Base-by-base conservation (phyloP, 92 coral and sea anemone genomes). In the Parazoanthus darwini region DNA sequence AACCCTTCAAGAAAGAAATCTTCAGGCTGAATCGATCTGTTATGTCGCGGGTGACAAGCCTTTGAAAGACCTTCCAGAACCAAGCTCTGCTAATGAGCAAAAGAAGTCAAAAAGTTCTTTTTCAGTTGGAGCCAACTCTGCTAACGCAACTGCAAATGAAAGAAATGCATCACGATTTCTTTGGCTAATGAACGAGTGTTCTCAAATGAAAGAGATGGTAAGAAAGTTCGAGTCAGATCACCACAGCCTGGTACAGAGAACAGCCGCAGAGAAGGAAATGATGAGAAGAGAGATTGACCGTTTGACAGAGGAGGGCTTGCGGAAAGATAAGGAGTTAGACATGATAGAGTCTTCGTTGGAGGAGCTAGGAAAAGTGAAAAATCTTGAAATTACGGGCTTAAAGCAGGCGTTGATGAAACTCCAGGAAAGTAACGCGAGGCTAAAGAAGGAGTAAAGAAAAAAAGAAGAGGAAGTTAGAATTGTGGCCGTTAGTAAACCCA, bases 311-410 rank as follows among this genome's bases (percentile, higher is more conserved):
- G 83, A 80, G 9, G 33, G 25, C 16, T 80, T 80, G 35, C 70
- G 83, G 25, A 80, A 80, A 5, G 83, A 80, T 71, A 80, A 54
- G 51, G 86, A 82, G 3, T 67, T 67, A 15, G 58, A 82, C 77
- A 82, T 82, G 86, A 67, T 82, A 75, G 86, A 82, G 77, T 82
- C 77, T 6, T 82, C 86, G 6, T 39, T 82, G 36, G 87, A 70
- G 33, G 87, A 83, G 39, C 77, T 83, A 22, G 66, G 78, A 42
- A 83, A 83, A 68, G 77, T 83, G 43, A 83, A 83, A 44, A 83
- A 70, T 7, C 10, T n/a, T 18, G 87, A 83, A 29, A 83, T 83
- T 70, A n/a, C 7, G 78, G 77, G n/a, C 0, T 77, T 83, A 3
- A 82, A 67, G 23, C 58, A 46, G n/a, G 77, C 59, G 42, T 11